Evolutionary conservation across 2,113 vertebrate species (phyloP).

Genomic region (Brevimyrus niger): DNA sequence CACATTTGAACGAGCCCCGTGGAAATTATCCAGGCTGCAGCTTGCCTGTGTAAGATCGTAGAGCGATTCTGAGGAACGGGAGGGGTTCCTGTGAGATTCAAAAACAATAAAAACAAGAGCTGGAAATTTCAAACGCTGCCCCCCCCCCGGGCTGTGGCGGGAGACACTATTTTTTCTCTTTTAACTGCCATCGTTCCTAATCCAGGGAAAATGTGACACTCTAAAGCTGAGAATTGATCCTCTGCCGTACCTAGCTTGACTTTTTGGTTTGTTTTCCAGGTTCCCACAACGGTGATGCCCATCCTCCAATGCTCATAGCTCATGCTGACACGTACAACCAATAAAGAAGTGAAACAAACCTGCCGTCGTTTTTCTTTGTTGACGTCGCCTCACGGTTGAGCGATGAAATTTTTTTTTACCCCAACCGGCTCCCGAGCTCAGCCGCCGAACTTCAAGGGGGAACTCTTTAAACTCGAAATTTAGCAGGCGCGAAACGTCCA

Average conservation of each 20-base stretch:
- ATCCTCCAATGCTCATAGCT: background rate
- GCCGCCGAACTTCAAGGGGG: background rate
- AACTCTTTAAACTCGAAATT: slow-evolving; percentile 17
- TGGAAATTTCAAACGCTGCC: background rate
- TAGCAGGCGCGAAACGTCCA: slow-evolving; percentile 1
- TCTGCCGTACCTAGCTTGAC: background rate
- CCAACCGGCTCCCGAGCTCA: background rate
- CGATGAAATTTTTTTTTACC: slow-evolving; percentile 5
- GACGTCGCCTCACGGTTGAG: slow-evolving; percentile 9
- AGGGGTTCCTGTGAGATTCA: background rate
- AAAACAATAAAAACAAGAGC: background rate
- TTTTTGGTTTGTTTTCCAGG: background rate
- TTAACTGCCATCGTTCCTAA: background rate
- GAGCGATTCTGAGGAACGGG: background rate
- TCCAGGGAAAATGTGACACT: background rate
- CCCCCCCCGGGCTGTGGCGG: background rate
- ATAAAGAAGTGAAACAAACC: slow-evolving; percentile 14
- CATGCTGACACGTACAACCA: slow-evolving; percentile 19
- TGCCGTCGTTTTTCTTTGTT: slow-evolving; percentile 19
- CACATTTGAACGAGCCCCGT: background rate
- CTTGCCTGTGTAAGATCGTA: background rate
- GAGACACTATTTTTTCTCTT: background rate
- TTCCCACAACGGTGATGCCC: background rate
- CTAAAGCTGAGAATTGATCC: background rate
- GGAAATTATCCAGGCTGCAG: background rate